These are phyloP conservation scores for Caenorhabditis sp. DNA, from an alignment of 2,888 invertebrate genomes.

Conservation along the genomic window DNA sequence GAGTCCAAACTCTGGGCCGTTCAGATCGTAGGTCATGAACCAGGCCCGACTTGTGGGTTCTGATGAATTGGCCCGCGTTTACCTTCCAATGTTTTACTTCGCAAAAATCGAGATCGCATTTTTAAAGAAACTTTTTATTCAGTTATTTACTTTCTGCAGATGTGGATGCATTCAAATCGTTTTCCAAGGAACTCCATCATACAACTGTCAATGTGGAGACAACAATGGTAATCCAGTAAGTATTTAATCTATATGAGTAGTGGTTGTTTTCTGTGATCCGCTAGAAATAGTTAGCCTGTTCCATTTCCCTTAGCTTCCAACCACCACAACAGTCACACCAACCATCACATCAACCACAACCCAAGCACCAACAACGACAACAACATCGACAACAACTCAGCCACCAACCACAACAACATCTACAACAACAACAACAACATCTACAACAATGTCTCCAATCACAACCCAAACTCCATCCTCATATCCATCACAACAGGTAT, in stretches of 20 bases:
- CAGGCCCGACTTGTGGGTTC: no score
- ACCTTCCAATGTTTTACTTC: no score
- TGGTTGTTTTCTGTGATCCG: no score
- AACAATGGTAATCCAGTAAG: slow-evolving; percentile 45
- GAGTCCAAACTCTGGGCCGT: no score
- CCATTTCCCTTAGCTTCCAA: slow-evolving; percentile 21
- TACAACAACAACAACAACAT: slow-evolving; percentile 18
- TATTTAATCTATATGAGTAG: no score
- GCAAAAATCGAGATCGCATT: no score
- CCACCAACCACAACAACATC: slow-evolving; percentile 29
- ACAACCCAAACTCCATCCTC: slow-evolving; percentile 26
- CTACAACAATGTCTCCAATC: slow-evolving; percentile 25
- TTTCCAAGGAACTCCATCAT: slow-evolving; percentile 53
- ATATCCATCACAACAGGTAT: slow-evolving; percentile 9
- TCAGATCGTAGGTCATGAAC: no score
- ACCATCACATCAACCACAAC: slow-evolving; percentile 15
- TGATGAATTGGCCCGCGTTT: no score
- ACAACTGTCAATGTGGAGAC: slow-evolving; percentile 58
- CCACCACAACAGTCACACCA: slow-evolving; percentile 30
- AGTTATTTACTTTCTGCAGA: no score
- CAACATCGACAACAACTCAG: slow-evolving; percentile 33
- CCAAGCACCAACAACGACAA: slow-evolving; percentile 26
- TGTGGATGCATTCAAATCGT: slow-evolving; percentile 61
- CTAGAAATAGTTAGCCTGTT: background rate
- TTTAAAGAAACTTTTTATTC: background rate